Evolutionary conservation across 1,140 invertebrate species (phyloP).

Genomic region (Cecropterus lyciades): DNA sequence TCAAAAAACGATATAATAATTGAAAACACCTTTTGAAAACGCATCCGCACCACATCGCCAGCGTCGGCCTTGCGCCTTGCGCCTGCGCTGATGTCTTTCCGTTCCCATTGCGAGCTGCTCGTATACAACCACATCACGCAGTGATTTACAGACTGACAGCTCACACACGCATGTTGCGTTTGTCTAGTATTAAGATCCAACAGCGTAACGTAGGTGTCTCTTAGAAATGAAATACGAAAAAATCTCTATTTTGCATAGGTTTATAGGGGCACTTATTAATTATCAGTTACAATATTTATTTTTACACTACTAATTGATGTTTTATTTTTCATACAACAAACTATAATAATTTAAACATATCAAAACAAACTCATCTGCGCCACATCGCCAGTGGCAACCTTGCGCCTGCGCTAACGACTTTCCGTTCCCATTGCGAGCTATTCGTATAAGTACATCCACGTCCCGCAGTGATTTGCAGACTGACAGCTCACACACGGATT

Average conservation of each 20-base stretch:
- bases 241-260: too few relatives aligned
- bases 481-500: constrained; percentile 55
- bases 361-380: too few relatives aligned
- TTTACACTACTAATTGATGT: too few relatives aligned
- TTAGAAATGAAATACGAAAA: too few relatives aligned
- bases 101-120: constrained; percentile 59
- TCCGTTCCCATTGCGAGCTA: constrained; percentile 60
- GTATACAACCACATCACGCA: constrained; percentile 67
- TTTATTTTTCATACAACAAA: too few relatives aligned
- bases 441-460: constrained; percentile 60
- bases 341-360: too few relatives aligned
- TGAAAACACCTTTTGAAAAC: too few relatives aligned
- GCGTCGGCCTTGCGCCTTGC: constrained; percentile 31
- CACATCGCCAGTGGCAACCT: constrained; percentile 27
- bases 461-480: constrained; percentile 72
- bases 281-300: too few relatives aligned
- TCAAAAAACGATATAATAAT: too few relatives aligned
- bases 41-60: constrained; percentile 14
- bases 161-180: constrained; percentile 43
- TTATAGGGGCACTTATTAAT: too few relatives aligned
- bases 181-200: too few relatives aligned
- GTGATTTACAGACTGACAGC: constrained; percentile 63
- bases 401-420: constrained; percentile 47
- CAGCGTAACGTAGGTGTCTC: too few relatives aligned
- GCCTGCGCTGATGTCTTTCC: constrained; percentile 50